These are phyloP conservation scores for Eidolon helvum DNA, from an alignment of 2,113 vertebrate genomes.

Conservation along the genomic window DNA sequence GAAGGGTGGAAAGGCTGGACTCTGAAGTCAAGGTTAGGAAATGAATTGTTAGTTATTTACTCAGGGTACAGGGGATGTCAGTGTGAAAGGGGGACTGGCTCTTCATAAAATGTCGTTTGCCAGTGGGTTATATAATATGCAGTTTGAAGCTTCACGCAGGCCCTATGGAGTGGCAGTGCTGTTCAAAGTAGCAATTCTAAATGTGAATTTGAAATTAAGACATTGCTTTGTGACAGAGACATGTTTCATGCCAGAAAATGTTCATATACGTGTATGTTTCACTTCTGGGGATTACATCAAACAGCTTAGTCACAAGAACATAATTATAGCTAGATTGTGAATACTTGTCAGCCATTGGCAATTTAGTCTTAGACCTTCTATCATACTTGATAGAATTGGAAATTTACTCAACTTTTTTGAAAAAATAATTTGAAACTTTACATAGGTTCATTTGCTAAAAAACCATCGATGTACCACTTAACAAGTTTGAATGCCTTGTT, in stretches of 20 bases:
- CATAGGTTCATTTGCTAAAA: neutral
- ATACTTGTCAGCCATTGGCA: neutral
- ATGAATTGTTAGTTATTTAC: conserved; percentile 94
- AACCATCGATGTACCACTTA: neutral
- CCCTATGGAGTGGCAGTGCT: conserved; percentile 85
- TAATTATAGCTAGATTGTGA: conserved; percentile 51
- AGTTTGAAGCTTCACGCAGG: conserved; percentile 83
- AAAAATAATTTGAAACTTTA: neutral
- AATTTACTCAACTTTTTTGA: neutral
- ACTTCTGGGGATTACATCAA: conserved; percentile 73
- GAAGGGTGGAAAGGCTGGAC: conserved; percentile 81
- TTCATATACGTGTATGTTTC: conserved; percentile 81
- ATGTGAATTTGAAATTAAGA: conserved; percentile 87
- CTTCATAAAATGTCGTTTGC: conserved; percentile 88
- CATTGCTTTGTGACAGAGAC: conserved; percentile 87
- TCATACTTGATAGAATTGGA: neutral
- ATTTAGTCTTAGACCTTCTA: neutral
- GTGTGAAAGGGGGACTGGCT: conserved; percentile 62
- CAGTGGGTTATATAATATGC: conserved; percentile 90
- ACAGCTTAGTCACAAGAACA: conserved; percentile 76
- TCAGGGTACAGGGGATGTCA: conserved; percentile 81
- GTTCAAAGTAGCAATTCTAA: conserved; percentile 86
- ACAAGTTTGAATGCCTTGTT: neutral
- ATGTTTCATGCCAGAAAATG: conserved; percentile 81
- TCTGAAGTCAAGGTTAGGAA: conserved; percentile 95